Conservation (phyloP, 2,113 vertebrate genomes). For the Rhinolophus ferrumequinum region DNA sequence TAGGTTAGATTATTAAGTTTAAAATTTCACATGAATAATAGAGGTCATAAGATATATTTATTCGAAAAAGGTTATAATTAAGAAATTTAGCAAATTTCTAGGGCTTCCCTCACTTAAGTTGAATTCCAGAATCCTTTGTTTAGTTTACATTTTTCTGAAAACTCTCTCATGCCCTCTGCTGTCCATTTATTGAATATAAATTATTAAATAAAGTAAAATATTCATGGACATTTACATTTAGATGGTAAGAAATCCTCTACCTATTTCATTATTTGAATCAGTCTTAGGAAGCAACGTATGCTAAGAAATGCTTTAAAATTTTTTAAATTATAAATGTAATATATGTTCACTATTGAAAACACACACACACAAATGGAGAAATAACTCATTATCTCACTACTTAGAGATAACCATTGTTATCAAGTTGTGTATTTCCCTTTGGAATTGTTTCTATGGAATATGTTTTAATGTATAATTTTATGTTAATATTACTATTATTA, state of each 20-base stretch:
- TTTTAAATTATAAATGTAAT: conserved; percentile 14
- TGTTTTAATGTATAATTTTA: conserved; percentile 39
- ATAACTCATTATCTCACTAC: neutral
- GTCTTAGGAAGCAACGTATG: neutral
- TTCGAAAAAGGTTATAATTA: conserved; percentile 33
- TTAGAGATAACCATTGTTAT: neutral
- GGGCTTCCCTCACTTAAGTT: neutral
- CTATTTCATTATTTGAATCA: neutral
- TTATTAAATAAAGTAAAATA: conserved; percentile 5
- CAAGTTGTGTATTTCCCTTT: neutral
- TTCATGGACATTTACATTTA: neutral
- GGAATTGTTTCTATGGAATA: neutral
- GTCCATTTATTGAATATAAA: conserved; percentile 48
- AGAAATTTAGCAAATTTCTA: conserved; percentile 4
- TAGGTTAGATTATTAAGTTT: neutral
- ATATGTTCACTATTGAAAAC: neutral
- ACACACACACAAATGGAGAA: neutral
- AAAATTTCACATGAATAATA: neutral
- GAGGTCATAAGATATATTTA: neutral
- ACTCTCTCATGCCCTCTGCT: conserved; percentile 74
- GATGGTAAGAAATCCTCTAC: conserved; percentile 5
- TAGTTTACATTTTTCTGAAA: conserved; percentile 21
- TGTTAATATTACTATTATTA: conserved; percentile 3
- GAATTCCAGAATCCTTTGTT: conserved; percentile 26
- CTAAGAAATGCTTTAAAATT: neutral